These are phyloP conservation scores for Hydrozoanthus tunicans DNA, from an alignment of 64 coral and sea anemone genomes.

Conservation along the genomic window DNA sequence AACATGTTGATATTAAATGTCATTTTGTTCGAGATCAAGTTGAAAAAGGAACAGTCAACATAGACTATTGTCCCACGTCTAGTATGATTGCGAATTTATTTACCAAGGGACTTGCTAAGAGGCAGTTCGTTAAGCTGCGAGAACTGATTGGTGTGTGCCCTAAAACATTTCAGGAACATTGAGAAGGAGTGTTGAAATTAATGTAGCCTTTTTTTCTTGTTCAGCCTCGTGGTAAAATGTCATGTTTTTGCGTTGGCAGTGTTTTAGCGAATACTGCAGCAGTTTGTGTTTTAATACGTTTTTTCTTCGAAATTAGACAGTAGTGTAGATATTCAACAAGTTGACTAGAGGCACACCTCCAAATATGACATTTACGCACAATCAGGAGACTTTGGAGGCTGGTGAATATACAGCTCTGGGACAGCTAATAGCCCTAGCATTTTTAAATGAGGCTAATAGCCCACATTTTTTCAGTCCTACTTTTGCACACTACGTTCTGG, in stretches of 20 bases:
- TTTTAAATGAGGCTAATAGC: neutral
- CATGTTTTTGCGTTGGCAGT: no score
- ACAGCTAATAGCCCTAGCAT: neutral
- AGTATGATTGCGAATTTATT: neutral
- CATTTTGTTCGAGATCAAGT: neutral
- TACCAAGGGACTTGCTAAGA: neutral
- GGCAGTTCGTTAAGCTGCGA: neutral
- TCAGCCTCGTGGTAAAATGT: no score
- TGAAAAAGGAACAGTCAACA: neutral
- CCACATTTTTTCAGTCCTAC: conserved; percentile 31
- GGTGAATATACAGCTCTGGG: neutral
- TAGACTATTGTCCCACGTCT: no score
- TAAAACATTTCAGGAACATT: no score
- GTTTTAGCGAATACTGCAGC: no score
- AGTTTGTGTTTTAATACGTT: no score
- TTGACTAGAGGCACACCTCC: neutral
- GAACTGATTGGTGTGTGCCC: neutral
- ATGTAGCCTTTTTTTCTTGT: no score
- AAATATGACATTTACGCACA: conserved; percentile 6
- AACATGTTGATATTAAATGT: neutral
- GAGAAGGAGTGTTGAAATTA: no score
- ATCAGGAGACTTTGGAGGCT: neutral
- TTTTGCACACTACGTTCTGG: conserved; percentile 5
- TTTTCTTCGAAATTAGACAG: no score
- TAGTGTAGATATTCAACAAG: neutral